Evolutionary conservation across 2,888 invertebrate genomes (phyloP).

Genomic region (Bugula neritina): DNA sequence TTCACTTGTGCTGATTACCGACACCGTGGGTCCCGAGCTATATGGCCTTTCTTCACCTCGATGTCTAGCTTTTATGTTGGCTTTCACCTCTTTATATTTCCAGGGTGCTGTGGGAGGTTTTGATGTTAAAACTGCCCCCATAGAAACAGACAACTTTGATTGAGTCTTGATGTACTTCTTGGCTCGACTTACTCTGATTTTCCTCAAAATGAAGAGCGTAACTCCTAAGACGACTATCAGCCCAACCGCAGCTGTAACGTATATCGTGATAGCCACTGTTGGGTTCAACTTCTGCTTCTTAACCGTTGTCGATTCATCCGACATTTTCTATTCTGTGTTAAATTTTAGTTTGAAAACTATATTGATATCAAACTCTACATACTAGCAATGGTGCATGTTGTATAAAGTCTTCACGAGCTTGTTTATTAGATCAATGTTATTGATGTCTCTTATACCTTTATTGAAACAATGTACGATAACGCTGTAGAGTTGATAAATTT

Average conservation of each 20-base stretch:
- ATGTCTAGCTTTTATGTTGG: conserved; percentile 12
- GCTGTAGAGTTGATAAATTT: too few relatives aligned
- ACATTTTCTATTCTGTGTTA: neutral
- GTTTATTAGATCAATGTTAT: too few relatives aligned
- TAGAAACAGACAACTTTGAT: neutral
- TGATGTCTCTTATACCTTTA: too few relatives aligned
- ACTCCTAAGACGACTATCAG: neutral
- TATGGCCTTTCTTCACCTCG: conserved; percentile 20
- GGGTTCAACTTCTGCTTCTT: neutral
- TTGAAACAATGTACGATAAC: too few relatives aligned
- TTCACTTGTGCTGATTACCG: neutral
- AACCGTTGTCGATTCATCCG: neutral
- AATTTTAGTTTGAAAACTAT: too few relatives aligned
- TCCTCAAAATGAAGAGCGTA: neutral
- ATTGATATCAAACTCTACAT: too few relatives aligned
- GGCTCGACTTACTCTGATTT: neutral
- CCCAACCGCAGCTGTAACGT: neutral
- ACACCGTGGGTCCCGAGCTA: neutral
- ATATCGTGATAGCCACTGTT: neutral
- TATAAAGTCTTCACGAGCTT: too few relatives aligned
- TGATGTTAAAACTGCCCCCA: conserved; percentile 10
- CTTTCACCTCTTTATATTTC: conserved; percentile 21
- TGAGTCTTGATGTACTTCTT: conserved; percentile 17
- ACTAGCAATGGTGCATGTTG: too few relatives aligned
- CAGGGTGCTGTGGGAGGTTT: conserved; percentile 9